A percentile compares a stretch with the other conserved stretches of the same genome.
phyloP scores from a whole-genome alignment of 2,113 vertebrate species.

The Melanostigma gelatinosum region DNA sequence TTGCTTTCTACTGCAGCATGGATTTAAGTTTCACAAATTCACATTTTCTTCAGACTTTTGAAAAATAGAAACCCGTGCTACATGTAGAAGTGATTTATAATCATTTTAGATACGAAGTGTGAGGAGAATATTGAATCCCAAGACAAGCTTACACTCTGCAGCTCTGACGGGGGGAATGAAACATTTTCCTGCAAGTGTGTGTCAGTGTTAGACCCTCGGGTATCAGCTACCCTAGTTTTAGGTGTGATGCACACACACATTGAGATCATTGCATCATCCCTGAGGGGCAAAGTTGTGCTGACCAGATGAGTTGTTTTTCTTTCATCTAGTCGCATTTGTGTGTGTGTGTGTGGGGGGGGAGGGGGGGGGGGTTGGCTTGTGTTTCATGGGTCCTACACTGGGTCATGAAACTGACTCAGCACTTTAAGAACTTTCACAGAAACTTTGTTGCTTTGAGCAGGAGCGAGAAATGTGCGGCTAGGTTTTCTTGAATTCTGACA shows the following conservation, averaged over 20 bases:
- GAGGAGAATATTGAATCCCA: constrained; percentile 36
- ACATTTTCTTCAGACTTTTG: constrained; percentile 32
- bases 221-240: constrained; percentile 63
- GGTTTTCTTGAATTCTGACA: constrained; percentile 3
- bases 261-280: constrained; percentile 64
- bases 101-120: constrained; percentile 15
- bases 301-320: constrained; percentile 72
- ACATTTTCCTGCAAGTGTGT: constrained; percentile 9
- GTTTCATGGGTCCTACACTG: constrained; percentile 11
- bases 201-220: constrained; percentile 64
- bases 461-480: background rate
- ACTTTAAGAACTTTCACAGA: constrained; percentile 36
- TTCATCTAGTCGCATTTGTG: constrained; percentile 47
- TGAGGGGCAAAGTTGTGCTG: constrained; percentile 71
- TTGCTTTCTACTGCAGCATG: constrained; percentile 22
- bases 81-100: constrained; percentile 36
- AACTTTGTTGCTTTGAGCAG: constrained; percentile 11
- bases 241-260: constrained; percentile 30
- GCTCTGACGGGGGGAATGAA: constrained; percentile 19
- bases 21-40: constrained; percentile 36
- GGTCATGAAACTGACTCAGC: constrained; percentile 31
- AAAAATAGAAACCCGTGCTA: background rate
- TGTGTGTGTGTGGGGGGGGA: background rate
- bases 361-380: constrained; percentile 12
- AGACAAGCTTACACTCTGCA: constrained; percentile 30